Percentiles rank a stretch among this genome's conserved stretches.
These are phyloP conservation scores for Aulostomus chinensis DNA, from an alignment of 2,797 vertebrate species.

Conservation along the genomic window DNA sequence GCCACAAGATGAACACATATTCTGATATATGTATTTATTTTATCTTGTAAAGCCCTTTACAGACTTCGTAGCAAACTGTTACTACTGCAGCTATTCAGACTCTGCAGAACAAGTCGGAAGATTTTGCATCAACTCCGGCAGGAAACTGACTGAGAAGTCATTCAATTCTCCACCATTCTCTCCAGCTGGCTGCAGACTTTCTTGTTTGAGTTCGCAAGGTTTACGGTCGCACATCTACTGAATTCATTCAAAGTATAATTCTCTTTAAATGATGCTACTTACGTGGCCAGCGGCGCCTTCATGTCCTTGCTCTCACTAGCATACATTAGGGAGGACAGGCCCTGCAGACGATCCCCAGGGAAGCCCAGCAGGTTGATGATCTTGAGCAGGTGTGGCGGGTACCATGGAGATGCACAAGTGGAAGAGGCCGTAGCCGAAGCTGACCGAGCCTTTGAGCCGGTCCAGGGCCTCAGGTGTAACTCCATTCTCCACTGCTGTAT, in stretches of 20 bases:
- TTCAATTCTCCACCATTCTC: no score
- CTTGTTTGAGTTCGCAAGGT: no score
- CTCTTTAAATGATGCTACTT: slow-evolving; percentile 75
- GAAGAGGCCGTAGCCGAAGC: slow-evolving; percentile 99
- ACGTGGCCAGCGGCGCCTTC: slow-evolving; percentile 99
- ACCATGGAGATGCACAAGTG: slow-evolving; percentile 99
- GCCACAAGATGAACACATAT: no score
- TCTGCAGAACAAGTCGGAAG: no score
- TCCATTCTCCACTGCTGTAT: slow-evolving; percentile 58
- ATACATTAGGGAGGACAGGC: slow-evolving; percentile 94
- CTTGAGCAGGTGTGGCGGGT: slow-evolving; percentile 98
- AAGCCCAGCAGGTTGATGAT: slow-evolving; percentile 99
- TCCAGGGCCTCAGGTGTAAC: slow-evolving; percentile 87
- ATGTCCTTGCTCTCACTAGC: slow-evolving; percentile 99
- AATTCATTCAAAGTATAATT: background rate
- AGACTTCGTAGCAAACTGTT: no score
- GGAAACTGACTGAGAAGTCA: no score
- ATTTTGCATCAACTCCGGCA: no score
- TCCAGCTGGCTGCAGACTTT: no score
- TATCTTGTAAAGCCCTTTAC: no score
- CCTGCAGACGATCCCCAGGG: slow-evolving; percentile 97
- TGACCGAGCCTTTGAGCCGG: slow-evolving; percentile 98
- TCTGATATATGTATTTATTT: no score
- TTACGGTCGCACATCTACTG: no score
- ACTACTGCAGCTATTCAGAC: no score